phyloP scores from a whole-genome alignment of 2,113 vertebrate species.

The Hemibagrus wyckioides region DNA sequence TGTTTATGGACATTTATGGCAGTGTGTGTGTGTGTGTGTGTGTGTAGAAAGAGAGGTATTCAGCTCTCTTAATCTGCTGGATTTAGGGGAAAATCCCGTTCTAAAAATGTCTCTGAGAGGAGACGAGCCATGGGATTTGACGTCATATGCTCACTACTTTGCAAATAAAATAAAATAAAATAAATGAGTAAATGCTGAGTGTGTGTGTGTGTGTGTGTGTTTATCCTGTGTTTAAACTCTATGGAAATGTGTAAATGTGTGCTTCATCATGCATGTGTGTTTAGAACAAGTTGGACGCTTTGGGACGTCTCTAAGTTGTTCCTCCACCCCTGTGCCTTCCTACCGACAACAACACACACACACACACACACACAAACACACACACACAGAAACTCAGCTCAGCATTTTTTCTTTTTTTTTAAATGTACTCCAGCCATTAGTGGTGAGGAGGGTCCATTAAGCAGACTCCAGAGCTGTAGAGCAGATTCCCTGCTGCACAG shows the following conservation, averaged over 20 bases:
- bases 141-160: background rate
- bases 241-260: background rate
- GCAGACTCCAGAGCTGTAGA: slow-evolving; percentile 38
- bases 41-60: slow-evolving; percentile 12
- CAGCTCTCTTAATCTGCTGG: slow-evolving; percentile 34
- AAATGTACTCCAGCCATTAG: slow-evolving; percentile 41
- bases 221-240: background rate
- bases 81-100: slow-evolving; percentile 44
- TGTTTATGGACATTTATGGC: slow-evolving; percentile 23
- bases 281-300: slow-evolving; percentile 40
- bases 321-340: slow-evolving; percentile 28
- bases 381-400: slow-evolving; percentile 34
- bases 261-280: background rate
- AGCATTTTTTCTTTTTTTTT: slow-evolving; percentile 44
- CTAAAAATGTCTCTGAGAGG: slow-evolving; percentile 40
- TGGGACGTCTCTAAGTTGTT: slow-evolving; percentile 44
- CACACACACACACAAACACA: slow-evolving; percentile 34
- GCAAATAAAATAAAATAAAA: slow-evolving; percentile 3
- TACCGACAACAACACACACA: slow-evolving; percentile 29
- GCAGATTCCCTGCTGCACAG: slow-evolving; percentile 34
- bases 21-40: slow-evolving; percentile 19
- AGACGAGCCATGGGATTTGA: slow-evolving; percentile 26
- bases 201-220: slow-evolving; percentile 2
- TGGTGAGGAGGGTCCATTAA: slow-evolving; percentile 53
- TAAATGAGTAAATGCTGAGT: background rate